Base-by-base conservation (phyloP, 2,888 invertebrate genomes). In the Lamproptera curius region DNA sequence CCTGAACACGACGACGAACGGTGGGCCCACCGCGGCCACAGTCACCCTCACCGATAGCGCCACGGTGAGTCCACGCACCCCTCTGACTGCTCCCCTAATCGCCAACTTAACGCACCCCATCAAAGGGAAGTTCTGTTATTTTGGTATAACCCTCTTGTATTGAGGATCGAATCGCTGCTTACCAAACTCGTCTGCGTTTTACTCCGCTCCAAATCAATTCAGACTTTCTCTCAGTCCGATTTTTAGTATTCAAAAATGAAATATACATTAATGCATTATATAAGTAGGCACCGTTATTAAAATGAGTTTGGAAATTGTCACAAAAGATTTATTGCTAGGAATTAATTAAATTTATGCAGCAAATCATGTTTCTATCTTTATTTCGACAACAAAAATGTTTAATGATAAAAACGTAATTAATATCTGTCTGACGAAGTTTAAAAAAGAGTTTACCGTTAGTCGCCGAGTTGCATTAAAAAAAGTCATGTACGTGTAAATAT, bases 11-110 rank as follows among this genome's bases (percentile, higher is more conserved):
- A 70, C 73, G 41, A 70, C 73, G 41, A 60, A 76, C 53, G 84
- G 80, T 56, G 78, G 79, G 51, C 77, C 81, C 58, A 82, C 86
- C 70, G 75, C 83, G 47, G 82, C 83, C 58, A 86, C 88, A 55
- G 87, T 81, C 71, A 86, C 88, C 86, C 85, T 85, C 62, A 86
- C 86, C 63, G 87, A 87, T 58, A 85, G 82, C 60, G 82, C 84
- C 63, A 82, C 86, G 79, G 90, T 92, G 83, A 89, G 91, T 86
- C 78, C 80, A 72, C 67, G 66, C 62, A 61, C 63, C 86, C 86
- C 86, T 83, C 72, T 60, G 60, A 73, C 59, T 57, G 63, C 68
- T 81, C 82, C 85, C 85, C 87, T 78, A 79, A 78, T 74, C 69
- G 67, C 62, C 37, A 28, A 73, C 72, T 73, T 68, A 67, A 61